phyloP scores from a whole-genome alignment of 2,113 vertebrate genomes.

The Platichthys flesus region DNA sequence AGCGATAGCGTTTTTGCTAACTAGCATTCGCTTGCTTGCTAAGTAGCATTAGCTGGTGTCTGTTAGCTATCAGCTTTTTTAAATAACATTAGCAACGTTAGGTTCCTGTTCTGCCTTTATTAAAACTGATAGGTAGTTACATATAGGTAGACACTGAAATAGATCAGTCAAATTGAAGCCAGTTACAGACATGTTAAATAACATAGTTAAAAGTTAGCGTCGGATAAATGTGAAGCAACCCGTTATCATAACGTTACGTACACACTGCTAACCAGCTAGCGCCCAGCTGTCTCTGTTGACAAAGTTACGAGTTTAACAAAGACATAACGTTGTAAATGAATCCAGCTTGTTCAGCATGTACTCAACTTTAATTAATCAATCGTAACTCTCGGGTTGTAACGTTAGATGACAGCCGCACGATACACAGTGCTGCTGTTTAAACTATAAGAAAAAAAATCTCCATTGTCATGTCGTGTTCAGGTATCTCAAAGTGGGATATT shows the following conservation, averaged over 20 bases:
- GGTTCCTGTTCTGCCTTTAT: not conserved
- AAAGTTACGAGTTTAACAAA: not conserved
- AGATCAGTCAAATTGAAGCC: not conserved
- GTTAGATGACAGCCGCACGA: too few species aligned
- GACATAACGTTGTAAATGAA: not conserved
- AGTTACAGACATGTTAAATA: not conserved
- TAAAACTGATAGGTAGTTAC: not conserved
- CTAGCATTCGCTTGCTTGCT: slow-evolving; percentile 44
- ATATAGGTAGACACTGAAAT: too few species aligned
- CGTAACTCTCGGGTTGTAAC: too few species aligned
- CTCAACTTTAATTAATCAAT: not conserved
- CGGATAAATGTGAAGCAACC: not conserved
- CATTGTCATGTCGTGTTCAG: not conserved
- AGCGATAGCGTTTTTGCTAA: too few species aligned
- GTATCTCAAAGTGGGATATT: not conserved
- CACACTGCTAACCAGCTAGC: not conserved
- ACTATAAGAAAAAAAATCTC: accelerated
- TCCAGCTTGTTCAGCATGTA: not conserved
- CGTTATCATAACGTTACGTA: not conserved
- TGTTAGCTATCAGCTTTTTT: slow-evolving; percentile 22
- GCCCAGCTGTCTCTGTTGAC: too few species aligned
- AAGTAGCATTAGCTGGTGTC: slow-evolving; percentile 29
- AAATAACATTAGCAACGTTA: not conserved
- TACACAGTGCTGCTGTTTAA: too few species aligned
- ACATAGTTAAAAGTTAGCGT: not conserved